phyloP scores from a whole-genome alignment of 1,140 invertebrate genomes.

The Adoxophyes honmai region DNA sequence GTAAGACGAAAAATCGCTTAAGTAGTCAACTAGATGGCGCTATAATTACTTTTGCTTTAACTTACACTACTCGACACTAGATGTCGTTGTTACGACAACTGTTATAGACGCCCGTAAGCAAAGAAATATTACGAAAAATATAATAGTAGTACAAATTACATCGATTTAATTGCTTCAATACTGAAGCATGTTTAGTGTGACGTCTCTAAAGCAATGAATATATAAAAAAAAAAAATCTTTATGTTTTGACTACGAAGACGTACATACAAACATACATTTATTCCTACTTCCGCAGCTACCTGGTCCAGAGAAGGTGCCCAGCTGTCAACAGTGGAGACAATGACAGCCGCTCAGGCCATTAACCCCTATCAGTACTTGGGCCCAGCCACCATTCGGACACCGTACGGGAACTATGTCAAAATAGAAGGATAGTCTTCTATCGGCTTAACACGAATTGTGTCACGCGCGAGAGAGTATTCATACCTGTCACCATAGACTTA shows the following conservation, averaged over 20 bases:
- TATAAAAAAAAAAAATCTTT: no score
- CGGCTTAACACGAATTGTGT: no score
- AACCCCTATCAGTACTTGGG: slow-evolving; percentile 41
- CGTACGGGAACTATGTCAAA: slow-evolving; percentile 66
- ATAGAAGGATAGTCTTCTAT: slow-evolving; percentile 27
- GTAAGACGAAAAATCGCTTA: no score
- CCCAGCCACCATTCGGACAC: slow-evolving; percentile 65
- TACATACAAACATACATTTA: not conserved
- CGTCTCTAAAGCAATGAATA: no score
- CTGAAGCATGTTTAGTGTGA: no score
- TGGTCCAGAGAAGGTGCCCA: slow-evolving; percentile 47
- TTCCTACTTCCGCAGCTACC: slow-evolving; percentile 32
- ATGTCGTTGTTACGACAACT: not conserved
- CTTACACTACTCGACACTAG: not conserved
- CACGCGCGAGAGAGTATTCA: no score
- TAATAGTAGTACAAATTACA: no score
- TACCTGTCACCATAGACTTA: no score
- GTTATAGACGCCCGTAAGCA: no score
- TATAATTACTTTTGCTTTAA: not conserved
- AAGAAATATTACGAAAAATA: no score
- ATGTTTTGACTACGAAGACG: no score
- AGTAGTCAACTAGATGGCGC: slow-evolving; percentile 23
- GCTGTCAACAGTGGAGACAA: not conserved
- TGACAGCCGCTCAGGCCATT: slow-evolving; percentile 17
- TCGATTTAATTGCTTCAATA: no score